Evolutionary conservation across 2,888 invertebrate genomes (phyloP).

Genomic region (Mythimna pallens): DNA sequence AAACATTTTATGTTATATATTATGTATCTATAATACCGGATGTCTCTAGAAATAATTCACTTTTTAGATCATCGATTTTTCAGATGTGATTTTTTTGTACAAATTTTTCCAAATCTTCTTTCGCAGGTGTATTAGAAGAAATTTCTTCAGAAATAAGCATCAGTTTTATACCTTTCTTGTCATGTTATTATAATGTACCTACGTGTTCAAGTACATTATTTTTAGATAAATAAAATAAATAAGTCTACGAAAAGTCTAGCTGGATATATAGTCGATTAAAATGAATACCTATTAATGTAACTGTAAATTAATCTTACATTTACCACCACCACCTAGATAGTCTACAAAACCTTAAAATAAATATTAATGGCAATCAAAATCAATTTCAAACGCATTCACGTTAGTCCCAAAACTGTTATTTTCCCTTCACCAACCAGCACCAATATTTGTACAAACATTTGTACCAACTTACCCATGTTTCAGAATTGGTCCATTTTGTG

Average conservation of each 20-base stretch:
- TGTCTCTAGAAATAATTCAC: too few relatives aligned
- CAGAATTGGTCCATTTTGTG: conserved; percentile 91
- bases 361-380: conserved; percentile 8
- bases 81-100: too few relatives aligned
- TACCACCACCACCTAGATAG: conserved; percentile 4
- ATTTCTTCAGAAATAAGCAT: too few relatives aligned
- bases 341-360: conserved; percentile 8
- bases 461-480: conserved; percentile 93
- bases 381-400: conserved; percentile 36
- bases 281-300: not conserved
- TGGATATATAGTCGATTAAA: not conserved
- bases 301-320: not conserved
- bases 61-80: too few relatives aligned
- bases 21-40: too few relatives aligned
- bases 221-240: not conserved
- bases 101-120: too few relatives aligned
- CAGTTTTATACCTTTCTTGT: too few relatives aligned
- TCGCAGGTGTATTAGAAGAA: too few relatives aligned
- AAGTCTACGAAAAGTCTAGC: not conserved
- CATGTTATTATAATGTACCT: too few relatives aligned
- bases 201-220: too few relatives aligned
- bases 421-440: conserved; percentile 57
- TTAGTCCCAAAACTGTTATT: conserved; percentile 57
- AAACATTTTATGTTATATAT: too few relatives aligned
- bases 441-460: conserved; percentile 72